Percentiles rank a stretch among this genome's conserved stretches.
Evolutionary conservation across 2,888 invertebrate species (phyloP).

Genomic region (Sicus ferrugineus): DNA sequence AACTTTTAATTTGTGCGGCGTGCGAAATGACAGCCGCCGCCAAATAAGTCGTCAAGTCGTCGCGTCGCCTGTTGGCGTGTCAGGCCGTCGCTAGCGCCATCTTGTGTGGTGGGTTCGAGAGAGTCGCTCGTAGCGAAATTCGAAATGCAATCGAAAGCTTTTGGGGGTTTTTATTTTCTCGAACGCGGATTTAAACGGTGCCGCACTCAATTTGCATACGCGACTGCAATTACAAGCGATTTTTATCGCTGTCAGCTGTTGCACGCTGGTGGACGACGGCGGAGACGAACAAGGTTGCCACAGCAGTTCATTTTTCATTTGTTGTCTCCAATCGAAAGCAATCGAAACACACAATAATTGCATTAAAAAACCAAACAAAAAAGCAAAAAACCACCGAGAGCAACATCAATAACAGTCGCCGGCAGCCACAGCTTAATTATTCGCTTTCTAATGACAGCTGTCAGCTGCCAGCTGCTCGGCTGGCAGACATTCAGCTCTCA

Average conservation of each 20-base stretch:
- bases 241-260: not conserved
- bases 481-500: not conserved
- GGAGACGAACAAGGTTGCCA: constrained; percentile 12
- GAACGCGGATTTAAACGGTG: not conserved
- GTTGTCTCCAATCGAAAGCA: not conserved
- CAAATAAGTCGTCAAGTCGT: not conserved
- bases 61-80: too few relatives aligned
- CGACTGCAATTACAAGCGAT: constrained; percentile 1
- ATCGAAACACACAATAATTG: constrained; percentile 9
- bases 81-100: constrained; percentile 22
- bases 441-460: constrained; percentile 23
- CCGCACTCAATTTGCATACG: constrained; percentile 16
- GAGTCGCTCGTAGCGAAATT: not conserved
- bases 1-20: not conserved
- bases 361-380: not conserved
- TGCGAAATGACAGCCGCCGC: not conserved
- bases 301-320: not conserved
- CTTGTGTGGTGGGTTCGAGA: not conserved
- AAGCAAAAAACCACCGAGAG: not conserved
- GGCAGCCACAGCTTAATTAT: constrained; percentile 12
- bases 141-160: not conserved
- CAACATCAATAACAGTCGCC: constrained; percentile 1
- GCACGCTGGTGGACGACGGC: not conserved
- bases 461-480: constrained; percentile 19
- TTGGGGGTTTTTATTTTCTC: not conserved